Conservation (phyloP, 2,888 invertebrate genomes). For the Osmoderma eremita region DNA sequence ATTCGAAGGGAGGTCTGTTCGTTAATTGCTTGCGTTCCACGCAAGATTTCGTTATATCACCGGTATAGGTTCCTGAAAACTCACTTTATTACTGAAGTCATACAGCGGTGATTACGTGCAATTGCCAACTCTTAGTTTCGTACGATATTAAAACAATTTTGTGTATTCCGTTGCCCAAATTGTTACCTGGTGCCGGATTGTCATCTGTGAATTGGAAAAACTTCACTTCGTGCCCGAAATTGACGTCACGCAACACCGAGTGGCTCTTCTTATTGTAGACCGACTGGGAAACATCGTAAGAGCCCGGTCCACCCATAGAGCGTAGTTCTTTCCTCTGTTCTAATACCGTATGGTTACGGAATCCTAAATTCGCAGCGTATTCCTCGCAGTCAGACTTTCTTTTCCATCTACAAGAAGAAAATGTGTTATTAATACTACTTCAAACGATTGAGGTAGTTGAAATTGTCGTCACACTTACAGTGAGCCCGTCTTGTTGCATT, state of each 20-base stretch:
- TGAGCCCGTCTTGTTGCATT: slow-evolving; percentile 38
- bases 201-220: slow-evolving; percentile 45
- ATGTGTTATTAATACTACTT: too few species aligned
- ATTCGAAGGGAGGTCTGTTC: slow-evolving; percentile 55
- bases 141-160: too few species aligned
- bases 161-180: background rate
- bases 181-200: slow-evolving; percentile 51
- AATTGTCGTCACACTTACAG: slow-evolving; percentile 12
- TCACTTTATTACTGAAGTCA: too few species aligned
- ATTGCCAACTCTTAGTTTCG: background rate
- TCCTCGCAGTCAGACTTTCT: slow-evolving; percentile 49
- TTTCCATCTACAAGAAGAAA: slow-evolving; percentile 50
- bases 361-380: slow-evolving; percentile 53
- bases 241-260: slow-evolving; percentile 47
- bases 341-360: slow-evolving; percentile 49
- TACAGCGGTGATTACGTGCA: too few species aligned
- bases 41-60: slow-evolving; percentile 8
- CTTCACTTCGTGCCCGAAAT: slow-evolving; percentile 50
- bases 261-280: slow-evolving; percentile 43
- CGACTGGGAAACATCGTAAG: slow-evolving; percentile 49
- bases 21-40: slow-evolving; percentile 49
- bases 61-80: slow-evolving; percentile 45
- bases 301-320: slow-evolving; percentile 51
- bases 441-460: background rate
- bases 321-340: slow-evolving; percentile 45